phyloP scores from a whole-genome alignment of 1,140 invertebrate species.

The Solenopsis fugax region DNA sequence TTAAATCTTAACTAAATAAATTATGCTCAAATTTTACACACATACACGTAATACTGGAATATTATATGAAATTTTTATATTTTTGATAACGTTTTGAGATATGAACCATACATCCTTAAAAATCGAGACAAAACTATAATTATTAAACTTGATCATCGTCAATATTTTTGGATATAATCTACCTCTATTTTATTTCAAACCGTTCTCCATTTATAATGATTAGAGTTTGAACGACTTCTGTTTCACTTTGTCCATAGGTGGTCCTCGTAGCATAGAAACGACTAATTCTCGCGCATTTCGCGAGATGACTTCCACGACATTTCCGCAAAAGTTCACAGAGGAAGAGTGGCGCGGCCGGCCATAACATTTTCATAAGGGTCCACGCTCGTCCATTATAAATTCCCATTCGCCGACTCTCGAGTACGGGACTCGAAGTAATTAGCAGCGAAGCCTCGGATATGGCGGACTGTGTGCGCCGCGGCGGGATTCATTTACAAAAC shows the following conservation, averaged over 20 bases:
- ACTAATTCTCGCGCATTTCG: conserved; percentile 21
- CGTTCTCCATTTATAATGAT: background rate
- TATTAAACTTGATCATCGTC: background rate
- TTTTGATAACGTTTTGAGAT: background rate
- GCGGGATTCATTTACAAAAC: conserved; percentile 83
- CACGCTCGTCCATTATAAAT: conserved; percentile 54
- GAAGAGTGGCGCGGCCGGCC: conserved; percentile 28
- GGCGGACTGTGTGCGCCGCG: conserved; percentile 55
- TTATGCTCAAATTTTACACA: no score
- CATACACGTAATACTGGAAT: no score
- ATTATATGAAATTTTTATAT: no score
- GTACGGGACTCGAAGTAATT: conserved; percentile 68
- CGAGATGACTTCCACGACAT: conserved; percentile 25
- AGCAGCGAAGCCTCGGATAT: conserved; percentile 67
- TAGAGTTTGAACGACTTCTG: background rate
- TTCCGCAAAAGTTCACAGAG: conserved; percentile 11
- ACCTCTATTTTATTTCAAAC: background rate
- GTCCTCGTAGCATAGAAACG: background rate
- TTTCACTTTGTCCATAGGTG: background rate
- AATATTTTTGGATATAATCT: background rate
- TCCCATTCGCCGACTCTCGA: conserved; percentile 21
- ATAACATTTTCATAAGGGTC: conserved; percentile 68
- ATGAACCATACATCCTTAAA: background rate
- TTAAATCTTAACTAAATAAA: no score
- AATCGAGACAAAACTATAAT: background rate